Evolutionary conservation across 2,888 invertebrate genomes (phyloP).

Genomic region (Ormyrus nitidulus): DNA sequence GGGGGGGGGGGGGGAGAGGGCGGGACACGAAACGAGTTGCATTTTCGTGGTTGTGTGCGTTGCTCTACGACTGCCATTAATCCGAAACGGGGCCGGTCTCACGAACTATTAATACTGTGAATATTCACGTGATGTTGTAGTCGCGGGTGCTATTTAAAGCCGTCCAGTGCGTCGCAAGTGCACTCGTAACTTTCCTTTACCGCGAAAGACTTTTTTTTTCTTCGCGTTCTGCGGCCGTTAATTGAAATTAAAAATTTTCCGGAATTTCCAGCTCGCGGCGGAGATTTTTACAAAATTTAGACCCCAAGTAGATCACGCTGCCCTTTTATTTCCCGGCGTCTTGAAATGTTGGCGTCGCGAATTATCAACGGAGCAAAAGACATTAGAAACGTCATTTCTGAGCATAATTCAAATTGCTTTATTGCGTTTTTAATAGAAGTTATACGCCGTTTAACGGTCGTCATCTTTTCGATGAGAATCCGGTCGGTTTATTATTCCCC

Average conservation of each 20-base stretch:
- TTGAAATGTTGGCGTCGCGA: no score
- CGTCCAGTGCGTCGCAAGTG: constrained; percentile 26
- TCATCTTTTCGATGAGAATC: not conserved
- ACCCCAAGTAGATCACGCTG: no score
- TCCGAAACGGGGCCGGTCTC: constrained; percentile 50
- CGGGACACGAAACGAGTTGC: constrained; percentile 9
- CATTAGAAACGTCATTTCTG: no score
- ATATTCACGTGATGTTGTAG: constrained; percentile 28
- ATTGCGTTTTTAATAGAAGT: constrained; percentile 4
- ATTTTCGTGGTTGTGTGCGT: constrained; percentile 24
- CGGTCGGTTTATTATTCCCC: not conserved
- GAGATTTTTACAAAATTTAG: no score
- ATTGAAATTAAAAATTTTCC: constrained; percentile 39
- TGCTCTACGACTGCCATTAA: constrained; percentile 30
- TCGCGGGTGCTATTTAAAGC: constrained; percentile 26
- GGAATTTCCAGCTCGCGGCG: not conserved
- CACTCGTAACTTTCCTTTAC: constrained; percentile 45
- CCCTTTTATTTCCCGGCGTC: no score
- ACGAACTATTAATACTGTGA: constrained; percentile 45
- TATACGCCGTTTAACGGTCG: not conserved
- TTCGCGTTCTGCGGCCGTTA: not conserved
- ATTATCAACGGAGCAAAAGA: no score
- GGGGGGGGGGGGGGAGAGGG: not conserved
- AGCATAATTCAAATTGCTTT: not conserved
- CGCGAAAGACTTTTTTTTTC: not conserved